Evolutionary conservation across 2,888 invertebrate genomes (phyloP), one percentile per base, ranked within the genome.

Genomic region (Kryphioiulus occultus): DNA sequence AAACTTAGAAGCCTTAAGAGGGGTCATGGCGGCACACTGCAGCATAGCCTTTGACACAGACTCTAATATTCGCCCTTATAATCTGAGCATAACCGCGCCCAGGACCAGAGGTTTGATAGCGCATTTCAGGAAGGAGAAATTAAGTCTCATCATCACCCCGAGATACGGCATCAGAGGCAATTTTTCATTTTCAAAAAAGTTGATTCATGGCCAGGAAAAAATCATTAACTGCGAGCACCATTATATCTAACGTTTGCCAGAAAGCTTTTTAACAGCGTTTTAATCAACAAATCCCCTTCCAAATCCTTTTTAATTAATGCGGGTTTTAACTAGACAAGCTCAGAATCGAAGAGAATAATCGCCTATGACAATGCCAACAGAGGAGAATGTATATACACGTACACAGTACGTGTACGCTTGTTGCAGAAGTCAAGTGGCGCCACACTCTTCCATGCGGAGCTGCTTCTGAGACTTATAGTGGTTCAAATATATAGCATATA

Each of bases 261-360:
- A 68, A 68, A 68, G 68, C 26, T 26, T 68, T 68, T 68, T 68
- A 68, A 68, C 68, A 68, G 68, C 68, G 68, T 68, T 68, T 68
- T 68, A 68, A 68, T 68, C 68, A 68, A 68, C 68, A 68, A 68
- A 68, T 68, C n/a, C 68, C n/a, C 68, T 26, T 68, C 68, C 68
- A 68, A 68, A 68, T 68, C 68, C 68, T 68, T 68, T 68, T 68
- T 68, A 68, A 68, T 68, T 68, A 68, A 68, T 68, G 68, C 68
- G 26, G 68, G 68, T 68, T 68, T 68, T 68, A 68, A 68, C 68
- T 68, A 68, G 68, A 68, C 68, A 68, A 68, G 68, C 26, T 68
- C 26, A 1, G 10, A 68, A 68, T 68, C 68, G 22, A 68, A 68
- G 68, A 68, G 26, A 68, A 68, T 68, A 26, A 68, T 68, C 68